Evolutionary conservation across 2,797 vertebrate species (phyloP).

Genomic region (Cirrhinus molitorella): DNA sequence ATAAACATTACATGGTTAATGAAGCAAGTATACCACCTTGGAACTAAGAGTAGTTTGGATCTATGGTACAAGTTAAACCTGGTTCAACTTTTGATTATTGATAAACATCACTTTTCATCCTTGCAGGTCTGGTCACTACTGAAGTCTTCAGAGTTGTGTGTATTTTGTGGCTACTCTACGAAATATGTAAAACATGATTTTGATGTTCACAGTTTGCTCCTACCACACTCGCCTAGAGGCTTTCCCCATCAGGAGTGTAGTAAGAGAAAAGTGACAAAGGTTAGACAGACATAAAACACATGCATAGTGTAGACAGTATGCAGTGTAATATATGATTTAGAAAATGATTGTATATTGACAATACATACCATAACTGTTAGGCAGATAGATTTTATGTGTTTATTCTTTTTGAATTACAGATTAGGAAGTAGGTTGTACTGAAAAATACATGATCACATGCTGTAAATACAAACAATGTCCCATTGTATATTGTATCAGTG

Average conservation of each 20-base stretch:
- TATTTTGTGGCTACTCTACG: slow-evolving; percentile 8
- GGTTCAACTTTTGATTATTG: neutral
- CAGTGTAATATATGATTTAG: slow-evolving; percentile 20
- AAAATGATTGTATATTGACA: neutral
- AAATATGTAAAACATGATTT: slow-evolving; percentile 37
- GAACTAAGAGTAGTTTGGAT: neutral
- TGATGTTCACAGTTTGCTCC: slow-evolving; percentile 35
- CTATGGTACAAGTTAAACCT: too few relatives aligned
- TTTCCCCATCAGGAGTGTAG: slow-evolving; percentile 40
- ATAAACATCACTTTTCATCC: slow-evolving; percentile 23
- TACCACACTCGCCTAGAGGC: slow-evolving; percentile 23
- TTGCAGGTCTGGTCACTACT: slow-evolving; percentile 10
- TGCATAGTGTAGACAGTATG: slow-evolving; percentile 16
- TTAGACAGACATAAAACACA: slow-evolving; percentile 14
- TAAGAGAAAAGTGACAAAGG: slow-evolving; percentile 40
- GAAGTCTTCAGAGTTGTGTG: slow-evolving; percentile 7
- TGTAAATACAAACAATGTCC: slow-evolving; percentile 27
- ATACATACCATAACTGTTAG: neutral
- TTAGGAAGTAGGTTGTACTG: slow-evolving; percentile 9
- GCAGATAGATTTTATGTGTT: slow-evolving; percentile 14
- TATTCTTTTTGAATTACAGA: slow-evolving; percentile 40
- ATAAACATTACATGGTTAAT: neutral
- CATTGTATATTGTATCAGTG: neutral
- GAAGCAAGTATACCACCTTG: neutral
- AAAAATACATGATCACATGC: slow-evolving; percentile 13